phyloP scores from a whole-genome alignment of 2,113 vertebrate species.

The Paradoxurus hermaphroditus region DNA sequence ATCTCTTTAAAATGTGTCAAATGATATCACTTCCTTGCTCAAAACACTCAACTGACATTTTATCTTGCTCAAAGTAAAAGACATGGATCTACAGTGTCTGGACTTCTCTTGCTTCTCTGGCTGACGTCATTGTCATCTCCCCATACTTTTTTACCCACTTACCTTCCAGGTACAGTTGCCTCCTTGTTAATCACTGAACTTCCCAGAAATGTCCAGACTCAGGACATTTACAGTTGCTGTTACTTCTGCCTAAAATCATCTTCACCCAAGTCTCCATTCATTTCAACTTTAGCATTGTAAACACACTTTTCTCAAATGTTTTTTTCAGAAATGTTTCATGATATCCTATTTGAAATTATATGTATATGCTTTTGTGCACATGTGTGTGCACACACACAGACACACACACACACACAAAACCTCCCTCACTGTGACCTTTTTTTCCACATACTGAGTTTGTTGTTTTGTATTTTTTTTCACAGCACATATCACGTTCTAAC shows the following conservation, averaged over 20 bases:
- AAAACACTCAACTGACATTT: neutral
- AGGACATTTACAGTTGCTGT: neutral
- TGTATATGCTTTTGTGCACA: fast-evolving
- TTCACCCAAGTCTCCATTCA: neutral
- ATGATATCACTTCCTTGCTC: neutral
- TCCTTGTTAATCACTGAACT: neutral
- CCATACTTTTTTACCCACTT: neutral
- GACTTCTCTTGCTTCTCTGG: neutral
- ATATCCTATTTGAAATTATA: neutral
- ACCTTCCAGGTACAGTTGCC: neutral
- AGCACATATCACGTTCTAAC: neutral
- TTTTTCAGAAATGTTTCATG: neutral
- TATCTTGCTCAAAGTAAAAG: neutral
- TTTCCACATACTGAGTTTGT: neutral
- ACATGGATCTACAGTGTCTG: neutral
- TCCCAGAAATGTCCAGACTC: neutral
- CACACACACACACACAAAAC: neutral
- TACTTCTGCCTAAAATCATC: neutral
- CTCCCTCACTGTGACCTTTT: neutral
- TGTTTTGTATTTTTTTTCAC: neutral
- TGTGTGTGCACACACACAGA: fast-evolving
- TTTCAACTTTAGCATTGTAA: neutral
- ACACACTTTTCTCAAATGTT: neutral
- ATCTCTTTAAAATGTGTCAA: neutral
- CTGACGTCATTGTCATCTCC: neutral